Evolutionary conservation across 2,797 vertebrate species (phyloP), one percentile per base, ranked within the genome.

Genomic region (Anguilla megastoma): DNA sequence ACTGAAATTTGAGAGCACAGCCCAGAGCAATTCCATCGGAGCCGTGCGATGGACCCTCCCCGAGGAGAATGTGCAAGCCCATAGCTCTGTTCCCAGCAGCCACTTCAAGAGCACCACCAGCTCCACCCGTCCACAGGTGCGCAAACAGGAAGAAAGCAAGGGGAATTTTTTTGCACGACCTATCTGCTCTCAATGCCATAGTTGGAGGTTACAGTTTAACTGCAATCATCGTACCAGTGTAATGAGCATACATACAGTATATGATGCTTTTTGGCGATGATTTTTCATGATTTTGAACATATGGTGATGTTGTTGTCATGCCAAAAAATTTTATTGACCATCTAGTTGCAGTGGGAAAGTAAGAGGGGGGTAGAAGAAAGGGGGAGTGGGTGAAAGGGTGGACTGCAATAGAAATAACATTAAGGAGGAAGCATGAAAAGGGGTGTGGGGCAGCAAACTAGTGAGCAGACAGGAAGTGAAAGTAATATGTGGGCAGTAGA

Each of bases 11-110:
- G 93, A 94, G 69, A 63, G 12, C 83, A 45, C 58, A 85, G 91
- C 90, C 21, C 95, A 94, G 91, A 96, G 95, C 91, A 92, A 94
- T 93, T 95, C 95, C 71, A 91, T 96, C 0, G 92, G 95, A 0
- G 94, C 90, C 0, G 92, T 97, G 3, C 94, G 95, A 86, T 97
- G 96, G 95, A 91, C 3, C 1, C 63, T 94, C 58, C 93, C 94
- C 0, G 93, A 94, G 8, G 93, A 95, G 89, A 86, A 74, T 27
- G 2, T 87, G 58, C 94, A 95, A 90, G 89, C 88, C 58, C 94
- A 95, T 92, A 96, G 93, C 91, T 96, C 96, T 0, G 94, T 90
- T 66, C 96, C 96, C 50, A 94, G 84, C 87, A 87, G 83, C 45
- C 16, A 87, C 7, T 8, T 85, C 87, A 92, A 52, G 36, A 71